Conservation (phyloP, 2,888 invertebrate species). For the Zelleria hepariella region DNA sequence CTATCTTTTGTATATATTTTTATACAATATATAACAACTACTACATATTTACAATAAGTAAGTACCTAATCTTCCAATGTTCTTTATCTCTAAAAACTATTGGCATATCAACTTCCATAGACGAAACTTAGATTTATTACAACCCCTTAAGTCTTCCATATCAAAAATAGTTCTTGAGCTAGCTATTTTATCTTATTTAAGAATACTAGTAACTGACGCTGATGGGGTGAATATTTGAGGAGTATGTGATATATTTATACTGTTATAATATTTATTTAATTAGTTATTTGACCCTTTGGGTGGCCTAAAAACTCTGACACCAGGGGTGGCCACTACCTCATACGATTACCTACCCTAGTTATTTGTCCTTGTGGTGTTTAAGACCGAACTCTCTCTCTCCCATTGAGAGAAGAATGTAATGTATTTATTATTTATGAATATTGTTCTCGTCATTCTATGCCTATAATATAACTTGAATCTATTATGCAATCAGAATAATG, state of each 20-base stretch:
- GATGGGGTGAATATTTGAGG: slow-evolving; percentile 41
- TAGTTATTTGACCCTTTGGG: too few species aligned
- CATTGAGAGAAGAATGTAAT: too few species aligned
- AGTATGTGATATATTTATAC: slow-evolving; percentile 16
- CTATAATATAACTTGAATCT: not conserved
- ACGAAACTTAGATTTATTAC: slow-evolving; percentile 53
- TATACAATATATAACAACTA: slow-evolving; percentile 55
- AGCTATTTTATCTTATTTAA: slow-evolving; percentile 35
- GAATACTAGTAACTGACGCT: slow-evolving; percentile 31
- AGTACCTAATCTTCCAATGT: slow-evolving; percentile 60
- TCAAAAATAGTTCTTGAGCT: slow-evolving; percentile 64
- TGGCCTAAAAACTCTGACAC: too few species aligned
- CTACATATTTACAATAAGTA: slow-evolving; percentile 54
- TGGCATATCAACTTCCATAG: slow-evolving; percentile 72
- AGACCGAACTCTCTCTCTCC: too few species aligned
- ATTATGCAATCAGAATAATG: not conserved
- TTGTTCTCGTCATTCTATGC: not conserved
- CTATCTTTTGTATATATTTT: slow-evolving; percentile 67
- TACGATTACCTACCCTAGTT: too few species aligned
- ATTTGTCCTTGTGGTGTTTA: too few species aligned
- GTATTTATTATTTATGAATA: not conserved
- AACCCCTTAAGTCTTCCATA: slow-evolving; percentile 69
- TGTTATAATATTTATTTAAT: not conserved
- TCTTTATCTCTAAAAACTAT: slow-evolving; percentile 53
- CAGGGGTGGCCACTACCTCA: too few species aligned